phyloP scores from a whole-genome alignment of 2,113 vertebrate genomes.

The Tapirus terrestris region DNA sequence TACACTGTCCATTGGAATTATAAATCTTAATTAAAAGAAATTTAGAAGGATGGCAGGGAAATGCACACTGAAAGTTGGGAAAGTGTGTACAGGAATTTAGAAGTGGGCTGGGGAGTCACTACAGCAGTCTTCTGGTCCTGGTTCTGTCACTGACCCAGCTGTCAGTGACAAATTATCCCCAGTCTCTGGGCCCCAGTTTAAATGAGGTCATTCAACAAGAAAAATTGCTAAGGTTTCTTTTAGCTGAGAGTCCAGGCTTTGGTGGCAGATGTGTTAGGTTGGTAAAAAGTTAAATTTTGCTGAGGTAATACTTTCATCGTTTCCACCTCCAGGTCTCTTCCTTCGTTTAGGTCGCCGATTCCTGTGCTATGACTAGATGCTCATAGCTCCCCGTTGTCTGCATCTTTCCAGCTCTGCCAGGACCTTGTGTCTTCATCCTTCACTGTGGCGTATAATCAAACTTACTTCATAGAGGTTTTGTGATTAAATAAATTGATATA shows the following conservation, averaged over 20 bases:
- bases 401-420: background rate
- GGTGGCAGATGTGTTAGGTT: background rate
- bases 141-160: background rate
- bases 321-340: background rate
- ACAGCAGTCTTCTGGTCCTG: background rate
- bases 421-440: background rate
- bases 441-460: background rate
- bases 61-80: background rate
- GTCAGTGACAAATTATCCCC: background rate
- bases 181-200: background rate
- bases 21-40: background rate
- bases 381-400: background rate
- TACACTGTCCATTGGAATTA: background rate
- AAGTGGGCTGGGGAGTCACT: background rate
- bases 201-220: background rate
- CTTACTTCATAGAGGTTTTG: background rate
- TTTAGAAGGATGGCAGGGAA: background rate
- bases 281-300: background rate
- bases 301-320: background rate
- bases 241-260: background rate
- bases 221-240: background rate
- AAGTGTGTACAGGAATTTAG: background rate
- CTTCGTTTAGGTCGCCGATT: background rate
- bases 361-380: background rate
- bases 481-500: background rate